phyloP scores from a whole-genome alignment of 2,797 vertebrate genomes.

The Acipenser oxyrinchus region DNA sequence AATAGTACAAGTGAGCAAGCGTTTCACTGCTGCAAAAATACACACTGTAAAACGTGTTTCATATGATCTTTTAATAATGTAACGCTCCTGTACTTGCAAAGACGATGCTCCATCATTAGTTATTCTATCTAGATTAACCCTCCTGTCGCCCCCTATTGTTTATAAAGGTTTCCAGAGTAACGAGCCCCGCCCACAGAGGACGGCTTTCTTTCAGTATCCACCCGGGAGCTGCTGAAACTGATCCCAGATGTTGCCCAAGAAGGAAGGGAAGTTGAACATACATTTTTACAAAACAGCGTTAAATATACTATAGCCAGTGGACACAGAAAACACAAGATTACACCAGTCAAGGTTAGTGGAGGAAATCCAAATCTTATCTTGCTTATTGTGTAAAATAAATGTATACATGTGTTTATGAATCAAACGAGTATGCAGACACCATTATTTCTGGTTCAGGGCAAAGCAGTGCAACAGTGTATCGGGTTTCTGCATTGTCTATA shows the following conservation, averaged over 20 bases:
- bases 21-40: too few relatives aligned
- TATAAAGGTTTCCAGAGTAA: not conserved
- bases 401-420: too few relatives aligned
- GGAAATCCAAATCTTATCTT: too few relatives aligned
- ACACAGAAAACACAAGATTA: not conserved
- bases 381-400: too few relatives aligned
- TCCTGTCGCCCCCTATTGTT: not conserved
- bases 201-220: not conserved
- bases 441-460: too few relatives aligned
- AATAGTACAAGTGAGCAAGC: too few relatives aligned
- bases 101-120: too few relatives aligned
- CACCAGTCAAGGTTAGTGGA: not conserved
- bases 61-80: not conserved
- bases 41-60: too few relatives aligned
- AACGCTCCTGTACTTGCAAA: not conserved
- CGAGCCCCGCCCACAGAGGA: not conserved
- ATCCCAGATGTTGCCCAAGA: conserved; percentile 3
- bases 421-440: too few relatives aligned
- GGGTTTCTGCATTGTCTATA: too few relatives aligned
- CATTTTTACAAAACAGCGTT: too few relatives aligned
- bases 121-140: not conserved
- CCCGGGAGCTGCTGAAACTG: not conserved
- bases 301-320: not conserved
- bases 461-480: too few relatives aligned
- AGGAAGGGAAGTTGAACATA: not conserved